phyloP scores from a whole-genome alignment of 2,113 vertebrate species.

The Nematolebias whitei region DNA sequence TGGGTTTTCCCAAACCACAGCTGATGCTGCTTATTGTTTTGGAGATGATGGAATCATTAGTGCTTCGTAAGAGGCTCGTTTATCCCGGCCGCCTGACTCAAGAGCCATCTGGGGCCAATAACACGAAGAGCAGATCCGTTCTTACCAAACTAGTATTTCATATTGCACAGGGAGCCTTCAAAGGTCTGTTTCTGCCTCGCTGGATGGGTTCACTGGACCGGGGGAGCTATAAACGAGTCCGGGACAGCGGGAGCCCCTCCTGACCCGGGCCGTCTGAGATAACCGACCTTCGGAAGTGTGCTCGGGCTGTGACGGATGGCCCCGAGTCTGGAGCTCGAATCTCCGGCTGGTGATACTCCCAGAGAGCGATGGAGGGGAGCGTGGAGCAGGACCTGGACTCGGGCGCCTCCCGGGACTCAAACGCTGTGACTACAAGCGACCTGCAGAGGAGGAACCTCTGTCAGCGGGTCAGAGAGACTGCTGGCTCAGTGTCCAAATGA shows the following conservation, averaged over 20 bases:
- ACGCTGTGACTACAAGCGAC: neutral
- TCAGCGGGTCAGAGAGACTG: constrained; percentile 11
- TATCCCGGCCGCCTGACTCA: constrained; percentile 21
- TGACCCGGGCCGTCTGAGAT: constrained; percentile 47
- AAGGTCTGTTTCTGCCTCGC: constrained; percentile 15
- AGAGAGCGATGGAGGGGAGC: constrained; percentile 32
- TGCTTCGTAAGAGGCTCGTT: constrained; percentile 13
- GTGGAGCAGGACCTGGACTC: constrained; percentile 16
- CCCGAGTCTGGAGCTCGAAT: constrained; percentile 28
- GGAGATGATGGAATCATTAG: constrained; percentile 16
- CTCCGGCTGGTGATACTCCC: constrained; percentile 58
- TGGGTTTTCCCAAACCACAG: constrained; percentile 1
- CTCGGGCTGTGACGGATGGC: constrained; percentile 45
- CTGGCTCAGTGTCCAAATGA: constrained; percentile 6
- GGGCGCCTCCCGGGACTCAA: constrained; percentile 31
- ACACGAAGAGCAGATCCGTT: neutral
- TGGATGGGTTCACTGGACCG: constrained; percentile 24
- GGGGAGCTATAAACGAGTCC: constrained; percentile 43
- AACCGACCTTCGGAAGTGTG: constrained; percentile 58
- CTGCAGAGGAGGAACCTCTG: constrained; percentile 25
- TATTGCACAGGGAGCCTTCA: neutral
- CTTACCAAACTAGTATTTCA: constrained; percentile 5
- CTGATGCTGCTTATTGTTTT: constrained; percentile 28
- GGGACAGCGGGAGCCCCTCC: constrained; percentile 10
- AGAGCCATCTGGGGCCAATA: constrained; percentile 45